phyloP scores from a whole-genome alignment of 1,140 invertebrate genomes.

The Drosophila hydei region DNA sequence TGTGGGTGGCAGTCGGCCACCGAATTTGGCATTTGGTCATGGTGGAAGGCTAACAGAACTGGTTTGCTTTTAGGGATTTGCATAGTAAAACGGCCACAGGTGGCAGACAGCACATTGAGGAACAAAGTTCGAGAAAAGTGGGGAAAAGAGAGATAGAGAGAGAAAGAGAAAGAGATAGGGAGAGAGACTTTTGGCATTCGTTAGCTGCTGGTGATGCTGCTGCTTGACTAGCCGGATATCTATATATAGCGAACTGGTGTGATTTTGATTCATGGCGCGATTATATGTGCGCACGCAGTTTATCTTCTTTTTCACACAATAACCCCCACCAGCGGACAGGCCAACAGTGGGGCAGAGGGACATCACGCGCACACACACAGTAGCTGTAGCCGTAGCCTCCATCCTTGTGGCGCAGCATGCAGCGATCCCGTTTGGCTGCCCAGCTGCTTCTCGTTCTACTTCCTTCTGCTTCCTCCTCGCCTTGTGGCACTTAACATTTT shows the following conservation, averaged over 20 bases:
- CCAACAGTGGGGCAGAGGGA: background rate
- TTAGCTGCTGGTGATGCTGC: slow-evolving; percentile 40
- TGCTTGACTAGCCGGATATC: slow-evolving; percentile 72
- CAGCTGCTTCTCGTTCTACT: background rate
- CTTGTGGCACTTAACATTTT: slow-evolving; percentile 80
- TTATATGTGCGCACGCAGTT: slow-evolving; percentile 81
- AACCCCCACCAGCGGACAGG: slow-evolving; percentile 40
- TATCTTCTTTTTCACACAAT: slow-evolving; percentile 73
- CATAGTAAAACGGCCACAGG: slow-evolving; percentile 37
- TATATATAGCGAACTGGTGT: slow-evolving; percentile 80
- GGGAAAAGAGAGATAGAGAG: background rate
- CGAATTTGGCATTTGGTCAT: slow-evolving; percentile 43
- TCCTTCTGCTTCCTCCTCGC: slow-evolving; percentile 8
- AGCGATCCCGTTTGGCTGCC: slow-evolving; percentile 22
- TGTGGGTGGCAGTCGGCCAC: slow-evolving; percentile 70
- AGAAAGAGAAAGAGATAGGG: background rate
- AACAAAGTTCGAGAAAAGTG: background rate
- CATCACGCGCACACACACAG: slow-evolving; percentile 36
- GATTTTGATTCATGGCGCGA: slow-evolving; percentile 81
- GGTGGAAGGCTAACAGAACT: slow-evolving; percentile 26
- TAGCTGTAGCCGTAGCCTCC: slow-evolving; percentile 40
- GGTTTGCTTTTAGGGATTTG: slow-evolving; percentile 47
- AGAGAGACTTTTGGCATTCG: slow-evolving; percentile 42
- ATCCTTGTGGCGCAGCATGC: slow-evolving; percentile 31
- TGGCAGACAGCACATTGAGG: slow-evolving; percentile 12